Conservation (phyloP, 1,140 invertebrate genomes). For the Listronotus bonariensis region DNA sequence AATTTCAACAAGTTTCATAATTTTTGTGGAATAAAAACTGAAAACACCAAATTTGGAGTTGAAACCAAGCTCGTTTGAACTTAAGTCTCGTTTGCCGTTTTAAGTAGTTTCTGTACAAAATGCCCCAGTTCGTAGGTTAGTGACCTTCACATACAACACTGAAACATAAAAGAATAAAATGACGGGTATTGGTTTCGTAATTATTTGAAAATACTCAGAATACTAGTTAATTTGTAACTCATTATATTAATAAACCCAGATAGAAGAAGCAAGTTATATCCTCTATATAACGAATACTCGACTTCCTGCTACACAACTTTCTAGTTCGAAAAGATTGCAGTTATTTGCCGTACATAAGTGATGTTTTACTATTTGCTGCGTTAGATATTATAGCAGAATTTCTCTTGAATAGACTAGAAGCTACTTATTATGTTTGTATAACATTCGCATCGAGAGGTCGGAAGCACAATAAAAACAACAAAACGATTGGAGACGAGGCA, state of each 20-base stretch:
- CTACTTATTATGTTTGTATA: constrained; percentile 32
- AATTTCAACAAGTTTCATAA: no score
- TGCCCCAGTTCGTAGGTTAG: not conserved
- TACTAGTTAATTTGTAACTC: constrained; percentile 29
- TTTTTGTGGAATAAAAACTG: no score
- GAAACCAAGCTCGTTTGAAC: no score
- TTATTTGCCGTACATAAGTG: constrained; percentile 34
- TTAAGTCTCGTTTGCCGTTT: no score
- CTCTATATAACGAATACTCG: constrained; percentile 23
- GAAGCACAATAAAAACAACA: no score
- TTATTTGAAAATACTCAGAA: constrained; percentile 31
- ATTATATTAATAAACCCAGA: constrained; percentile 36
- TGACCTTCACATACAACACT: constrained; percentile 16
- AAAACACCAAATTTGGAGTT: no score
- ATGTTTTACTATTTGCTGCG: constrained; percentile 31
- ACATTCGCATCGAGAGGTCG: constrained; percentile 12
- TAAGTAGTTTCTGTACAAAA: no score
- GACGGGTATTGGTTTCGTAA: constrained; percentile 23
- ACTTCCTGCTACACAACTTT: constrained; percentile 34
- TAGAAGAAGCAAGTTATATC: constrained; percentile 26
- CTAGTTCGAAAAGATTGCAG: constrained; percentile 34
- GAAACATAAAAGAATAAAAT: constrained; percentile 16
- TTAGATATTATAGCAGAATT: constrained; percentile 30
- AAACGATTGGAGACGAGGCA: no score
- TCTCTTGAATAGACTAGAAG: constrained; percentile 33